Evolutionary conservation across 2,113 vertebrate genomes (phyloP), one percentile per base, ranked within the genome.

Genomic region (Lampris megalopsis): DNA sequence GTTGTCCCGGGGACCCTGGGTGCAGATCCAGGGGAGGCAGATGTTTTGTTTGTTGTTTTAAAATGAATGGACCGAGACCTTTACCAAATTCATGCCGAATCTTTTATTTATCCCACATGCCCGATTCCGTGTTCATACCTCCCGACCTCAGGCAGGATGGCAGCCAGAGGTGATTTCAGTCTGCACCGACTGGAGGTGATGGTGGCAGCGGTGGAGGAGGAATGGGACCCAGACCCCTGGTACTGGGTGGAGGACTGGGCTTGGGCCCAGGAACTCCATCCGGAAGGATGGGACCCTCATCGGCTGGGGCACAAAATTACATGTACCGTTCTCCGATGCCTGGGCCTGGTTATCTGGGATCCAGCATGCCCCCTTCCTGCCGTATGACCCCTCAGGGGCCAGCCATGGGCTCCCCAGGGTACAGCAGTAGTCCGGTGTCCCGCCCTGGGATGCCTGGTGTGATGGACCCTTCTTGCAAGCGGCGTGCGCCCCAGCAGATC

Each of bases 401-500:
- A 40, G 92, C 96, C 49, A 98, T 99, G 97, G 97, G 97, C 3
- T 97, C 97, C 45, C 97, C 97, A 53, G 97, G 97, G 6, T 98
- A 98, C 45, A 96, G 97, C 0, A 93, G 93, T 84, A 96, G 95
- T 80, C 97, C 97, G 0, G 96, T 97, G 83, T 97, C 96, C 75
- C 95, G 97, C 43, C 97, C 97, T 11, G 98, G 96, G 63, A 97
- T 98, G 96, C 95, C 97, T 0, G 90, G 91, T 1, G 94, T 97
- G 66, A 95, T 99, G 95, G 98, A 99, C 71, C 97, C 97, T 38
- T 97, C 98, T 75, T 96, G 98, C 38, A 99, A 99, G 91, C 95
- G 98, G 66, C 98, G 97, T 4, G 96, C 96, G 0, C 97, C 97
- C 58, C 96, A 98, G 73, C 98, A 99, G 93, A 97, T 98, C 7